phyloP scores from a whole-genome alignment of 2,113 vertebrate species.

The Otolemur garnettii region DNA sequence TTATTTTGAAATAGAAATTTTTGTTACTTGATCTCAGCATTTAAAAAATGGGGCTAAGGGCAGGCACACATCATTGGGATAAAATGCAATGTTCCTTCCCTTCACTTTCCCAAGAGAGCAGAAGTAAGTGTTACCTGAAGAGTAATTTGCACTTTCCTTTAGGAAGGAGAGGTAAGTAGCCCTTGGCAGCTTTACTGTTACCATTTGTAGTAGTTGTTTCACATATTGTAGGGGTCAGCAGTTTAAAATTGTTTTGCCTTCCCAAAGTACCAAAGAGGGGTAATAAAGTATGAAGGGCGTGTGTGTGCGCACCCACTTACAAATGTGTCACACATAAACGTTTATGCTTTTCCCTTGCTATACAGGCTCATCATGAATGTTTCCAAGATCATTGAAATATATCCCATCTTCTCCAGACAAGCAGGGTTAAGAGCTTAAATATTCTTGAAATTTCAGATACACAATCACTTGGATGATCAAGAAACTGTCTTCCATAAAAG shows the following conservation, averaged over 20 bases:
- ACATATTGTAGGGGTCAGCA: constrained; percentile 85
- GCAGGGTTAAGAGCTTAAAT: constrained; percentile 49
- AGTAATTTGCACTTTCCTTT: constrained; percentile 87
- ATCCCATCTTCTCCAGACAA: constrained; percentile 23
- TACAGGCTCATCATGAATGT: constrained; percentile 15
- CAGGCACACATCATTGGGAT: constrained; percentile 84
- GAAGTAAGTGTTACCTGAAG: constrained; percentile 85
- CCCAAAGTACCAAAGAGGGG: constrained; percentile 36
- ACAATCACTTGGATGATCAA: constrained; percentile 39
- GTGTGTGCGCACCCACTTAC: rapidly evolving
- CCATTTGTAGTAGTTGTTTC: constrained; percentile 88
- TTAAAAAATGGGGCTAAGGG: constrained; percentile 85
- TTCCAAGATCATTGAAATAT: not conserved
- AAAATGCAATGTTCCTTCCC: constrained; percentile 77
- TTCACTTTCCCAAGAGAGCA: constrained; percentile 70
- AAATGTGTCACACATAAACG: not conserved
- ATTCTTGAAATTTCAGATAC: constrained; percentile 58
- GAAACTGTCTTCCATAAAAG: constrained; percentile 72
- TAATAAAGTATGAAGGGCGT: rapidly evolving
- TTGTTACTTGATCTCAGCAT: constrained; percentile 85
- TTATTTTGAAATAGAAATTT: constrained; percentile 87
- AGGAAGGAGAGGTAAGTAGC: constrained; percentile 69
- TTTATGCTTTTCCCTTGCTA: not conserved
- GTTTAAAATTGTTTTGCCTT: constrained; percentile 88
- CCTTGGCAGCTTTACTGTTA: constrained; percentile 86